These are phyloP conservation scores for Panopea generosa DNA, from an alignment of 2,888 invertebrate species.

Conservation along the genomic window DNA sequence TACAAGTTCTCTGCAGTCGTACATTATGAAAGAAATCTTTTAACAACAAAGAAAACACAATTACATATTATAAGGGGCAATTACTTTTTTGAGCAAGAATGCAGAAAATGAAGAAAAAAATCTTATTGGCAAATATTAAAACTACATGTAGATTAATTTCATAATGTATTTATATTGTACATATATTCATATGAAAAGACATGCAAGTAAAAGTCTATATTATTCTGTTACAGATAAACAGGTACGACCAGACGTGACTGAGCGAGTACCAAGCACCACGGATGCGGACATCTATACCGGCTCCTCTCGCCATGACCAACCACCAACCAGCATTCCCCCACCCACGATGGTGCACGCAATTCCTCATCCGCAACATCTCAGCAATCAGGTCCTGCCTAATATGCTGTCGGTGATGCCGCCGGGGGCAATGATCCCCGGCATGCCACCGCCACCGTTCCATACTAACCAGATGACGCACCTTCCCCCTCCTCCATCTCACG, in stretches of 20 bases:
- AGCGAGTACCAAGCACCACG: slow-evolving; percentile 15
- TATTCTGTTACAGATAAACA: slow-evolving; percentile 20
- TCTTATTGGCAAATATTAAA: no score
- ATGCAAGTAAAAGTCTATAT: no score
- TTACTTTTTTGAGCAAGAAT: no score
- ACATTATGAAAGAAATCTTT: no score
- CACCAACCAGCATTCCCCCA: slow-evolving; percentile 49
- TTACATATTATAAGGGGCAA: no score
- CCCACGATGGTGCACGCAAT: slow-evolving; percentile 51
- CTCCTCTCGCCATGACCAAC: neutral
- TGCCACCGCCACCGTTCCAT: slow-evolving; percentile 51
- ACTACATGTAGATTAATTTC: no score
- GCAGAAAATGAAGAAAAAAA: no score
- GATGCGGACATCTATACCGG: neutral
- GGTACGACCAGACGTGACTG: slow-evolving; percentile 21
- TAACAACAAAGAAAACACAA: no score
- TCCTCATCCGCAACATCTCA: slow-evolving; percentile 58
- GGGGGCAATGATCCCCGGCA: slow-evolving; percentile 35
- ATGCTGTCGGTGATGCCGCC: slow-evolving; percentile 49
- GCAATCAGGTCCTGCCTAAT: slow-evolving; percentile 63
- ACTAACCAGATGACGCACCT: slow-evolving; percentile 60
- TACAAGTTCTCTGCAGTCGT: no score
- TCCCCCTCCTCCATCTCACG: slow-evolving; percentile 48
- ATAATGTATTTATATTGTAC: no score
- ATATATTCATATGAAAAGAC: no score